These are phyloP conservation scores for Haemorhous mexicanus DNA, from an alignment of 2,113 vertebrate species.

Conservation along the genomic window DNA sequence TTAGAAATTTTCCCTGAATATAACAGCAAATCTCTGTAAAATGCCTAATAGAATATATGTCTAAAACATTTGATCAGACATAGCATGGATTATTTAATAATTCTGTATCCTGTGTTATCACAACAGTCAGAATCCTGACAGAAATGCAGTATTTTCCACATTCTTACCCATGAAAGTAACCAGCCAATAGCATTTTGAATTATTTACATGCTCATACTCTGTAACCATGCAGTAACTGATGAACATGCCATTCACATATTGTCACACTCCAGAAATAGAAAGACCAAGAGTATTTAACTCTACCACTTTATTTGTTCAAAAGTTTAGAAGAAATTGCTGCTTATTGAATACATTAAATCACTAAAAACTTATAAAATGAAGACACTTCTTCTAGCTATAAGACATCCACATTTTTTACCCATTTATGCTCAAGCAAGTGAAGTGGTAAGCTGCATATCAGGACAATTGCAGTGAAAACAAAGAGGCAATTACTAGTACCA, in stretches of 20 bases:
- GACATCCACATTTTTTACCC: background rate
- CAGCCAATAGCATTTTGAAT: background rate
- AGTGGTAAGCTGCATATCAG: background rate
- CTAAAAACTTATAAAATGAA: background rate
- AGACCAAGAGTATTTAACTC: background rate
- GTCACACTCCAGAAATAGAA: constrained; percentile 28
- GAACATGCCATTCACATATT: constrained; percentile 26
- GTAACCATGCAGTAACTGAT: constrained; percentile 20
- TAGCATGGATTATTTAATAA: background rate
- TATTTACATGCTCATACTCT: background rate
- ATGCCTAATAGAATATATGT: background rate
- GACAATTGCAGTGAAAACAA: background rate
- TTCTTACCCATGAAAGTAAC: background rate
- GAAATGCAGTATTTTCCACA: constrained; percentile 12
- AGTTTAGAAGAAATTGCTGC: background rate
- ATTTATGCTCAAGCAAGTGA: background rate
- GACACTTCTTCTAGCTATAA: background rate
- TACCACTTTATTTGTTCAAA: background rate
- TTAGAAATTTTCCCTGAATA: background rate
- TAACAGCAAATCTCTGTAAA: background rate
- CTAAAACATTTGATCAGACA: background rate
- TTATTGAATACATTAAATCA: background rate
- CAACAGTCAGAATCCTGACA: background rate
- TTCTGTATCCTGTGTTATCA: background rate
- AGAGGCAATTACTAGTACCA: background rate